Evolutionary conservation across 1,140 invertebrate species (phyloP).

Genomic region (Halesus radiatus): DNA sequence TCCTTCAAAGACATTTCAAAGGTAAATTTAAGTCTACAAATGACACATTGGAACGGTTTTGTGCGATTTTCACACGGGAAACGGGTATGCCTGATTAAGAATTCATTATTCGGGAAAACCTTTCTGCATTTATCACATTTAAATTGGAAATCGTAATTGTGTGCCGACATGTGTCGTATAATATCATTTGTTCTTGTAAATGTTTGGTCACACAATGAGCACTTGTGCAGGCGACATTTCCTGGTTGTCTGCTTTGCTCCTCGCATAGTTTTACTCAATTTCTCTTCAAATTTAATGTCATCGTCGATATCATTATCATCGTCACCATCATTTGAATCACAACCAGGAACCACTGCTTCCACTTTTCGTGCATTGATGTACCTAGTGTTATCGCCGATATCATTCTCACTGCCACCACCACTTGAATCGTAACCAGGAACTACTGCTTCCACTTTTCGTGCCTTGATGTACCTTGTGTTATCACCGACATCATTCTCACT

Average conservation of each 20-base stretch:
- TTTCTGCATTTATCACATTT: constrained; percentile 51
- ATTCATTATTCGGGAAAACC: constrained; percentile 54
- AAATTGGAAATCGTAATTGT: constrained; percentile 50
- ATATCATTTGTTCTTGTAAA: constrained; percentile 54
- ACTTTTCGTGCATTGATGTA: too few relatives aligned
- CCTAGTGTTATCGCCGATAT: too few relatives aligned
- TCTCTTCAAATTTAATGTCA: background rate
- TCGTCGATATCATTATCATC: background rate
- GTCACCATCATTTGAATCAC: too few relatives aligned
- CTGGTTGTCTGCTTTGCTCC: too few relatives aligned
- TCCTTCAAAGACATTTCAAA: constrained; percentile 67
- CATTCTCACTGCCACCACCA: too few relatives aligned
- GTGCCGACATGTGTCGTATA: constrained; percentile 53
- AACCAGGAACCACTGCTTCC: too few relatives aligned
- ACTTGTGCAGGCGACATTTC: constrained; percentile 52
- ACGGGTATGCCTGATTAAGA: constrained; percentile 50
- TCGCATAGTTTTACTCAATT: background rate
- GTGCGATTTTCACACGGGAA: constrained; percentile 51
- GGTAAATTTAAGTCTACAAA: constrained; percentile 63
- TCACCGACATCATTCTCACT: too few relatives aligned
- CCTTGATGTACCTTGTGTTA: too few relatives aligned
- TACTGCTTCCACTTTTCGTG: too few relatives aligned
- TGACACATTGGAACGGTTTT: constrained; percentile 60
- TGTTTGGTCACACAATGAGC: constrained; percentile 46
- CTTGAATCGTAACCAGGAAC: too few relatives aligned